phyloP scores from a whole-genome alignment of 1,140 invertebrate species.

The Polypedilum vanderplanki region DNA sequence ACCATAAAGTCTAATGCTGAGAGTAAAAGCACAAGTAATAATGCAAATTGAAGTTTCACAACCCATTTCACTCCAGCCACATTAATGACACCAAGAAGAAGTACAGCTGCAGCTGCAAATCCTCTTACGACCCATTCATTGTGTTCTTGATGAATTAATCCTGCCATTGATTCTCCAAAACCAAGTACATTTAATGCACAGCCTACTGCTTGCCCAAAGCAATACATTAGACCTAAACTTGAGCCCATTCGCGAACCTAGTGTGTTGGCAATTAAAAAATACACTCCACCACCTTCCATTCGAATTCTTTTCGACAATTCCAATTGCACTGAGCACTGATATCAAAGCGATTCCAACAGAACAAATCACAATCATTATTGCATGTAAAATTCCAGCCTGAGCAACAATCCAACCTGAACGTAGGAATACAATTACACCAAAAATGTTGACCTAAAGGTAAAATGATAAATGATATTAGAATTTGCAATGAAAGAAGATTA shows the following conservation, averaged over 20 bases:
- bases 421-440: slow-evolving; percentile 94
- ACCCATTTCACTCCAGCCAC: slow-evolving; percentile 90
- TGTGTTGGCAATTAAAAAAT: slow-evolving; percentile 90
- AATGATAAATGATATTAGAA: too few relatives aligned
- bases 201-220: slow-evolving; percentile 94
- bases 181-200: slow-evolving; percentile 91
- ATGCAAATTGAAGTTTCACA: slow-evolving; percentile 80
- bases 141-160: slow-evolving; percentile 63
- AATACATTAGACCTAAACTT: slow-evolving; percentile 85
- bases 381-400: slow-evolving; percentile 84
- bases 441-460: slow-evolving; percentile 92
- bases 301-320: slow-evolving; percentile 91
- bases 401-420: slow-evolving; percentile 95
- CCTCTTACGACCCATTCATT: slow-evolving; percentile 68
- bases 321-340: slow-evolving; percentile 86
- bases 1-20: slow-evolving; percentile 84
- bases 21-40: slow-evolving; percentile 73
- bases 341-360: slow-evolving; percentile 79
- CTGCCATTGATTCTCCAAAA: slow-evolving; percentile 92
- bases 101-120: slow-evolving; percentile 72
- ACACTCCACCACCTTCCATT: slow-evolving; percentile 91
- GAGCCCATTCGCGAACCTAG: slow-evolving; percentile 87
- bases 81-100: slow-evolving; percentile 79
- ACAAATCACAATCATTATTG: slow-evolving; percentile 76
- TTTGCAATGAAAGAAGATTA: too few relatives aligned